Evolutionary conservation across 2,113 vertebrate species (phyloP).

Genomic region (Microcebus murinus): DNA sequence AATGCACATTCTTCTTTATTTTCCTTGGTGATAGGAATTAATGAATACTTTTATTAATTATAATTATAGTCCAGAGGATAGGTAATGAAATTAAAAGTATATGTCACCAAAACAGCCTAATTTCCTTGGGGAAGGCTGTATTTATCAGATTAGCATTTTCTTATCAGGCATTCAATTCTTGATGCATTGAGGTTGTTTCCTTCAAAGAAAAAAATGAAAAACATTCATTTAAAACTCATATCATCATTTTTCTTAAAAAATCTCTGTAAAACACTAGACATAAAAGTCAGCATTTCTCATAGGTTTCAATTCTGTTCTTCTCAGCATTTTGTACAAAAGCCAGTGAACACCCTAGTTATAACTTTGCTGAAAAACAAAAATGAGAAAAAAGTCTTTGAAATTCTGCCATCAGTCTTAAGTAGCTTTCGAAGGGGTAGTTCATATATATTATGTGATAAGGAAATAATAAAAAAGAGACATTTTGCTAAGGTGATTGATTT

Average conservation of each 20-base stretch:
- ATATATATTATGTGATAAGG: slow-evolving; percentile 69
- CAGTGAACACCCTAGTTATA: not conserved
- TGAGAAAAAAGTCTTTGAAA: slow-evolving; percentile 73
- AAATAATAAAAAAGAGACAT: slow-evolving; percentile 69
- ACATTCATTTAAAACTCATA: slow-evolving; percentile 28
- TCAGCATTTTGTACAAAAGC: slow-evolving; percentile 11
- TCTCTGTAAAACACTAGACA: not conserved
- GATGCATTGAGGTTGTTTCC: not conserved
- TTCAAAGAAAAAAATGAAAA: slow-evolving; percentile 30
- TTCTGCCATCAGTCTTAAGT: slow-evolving; percentile 54
- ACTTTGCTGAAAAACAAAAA: slow-evolving; percentile 57
- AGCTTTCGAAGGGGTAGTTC: slow-evolving; percentile 58
- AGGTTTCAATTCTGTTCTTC: slow-evolving; percentile 37
- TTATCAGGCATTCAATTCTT: slow-evolving; percentile 41
- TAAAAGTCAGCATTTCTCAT: slow-evolving; percentile 46
- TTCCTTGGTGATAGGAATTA: slow-evolving; percentile 15
- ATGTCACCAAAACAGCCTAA: not conserved
- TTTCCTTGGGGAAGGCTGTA: slow-evolving; percentile 43
- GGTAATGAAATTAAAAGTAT: not conserved
- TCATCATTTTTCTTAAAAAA: not conserved
- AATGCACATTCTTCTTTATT: slow-evolving; percentile 16
- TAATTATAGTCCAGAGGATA: not conserved
- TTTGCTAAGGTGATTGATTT: slow-evolving; percentile 56
- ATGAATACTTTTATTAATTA: slow-evolving; percentile 8
- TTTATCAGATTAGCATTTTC: slow-evolving; percentile 36